Base-by-base conservation (phyloP, 1,140 invertebrate species). In the Diplogasteroides magnus region DNA sequence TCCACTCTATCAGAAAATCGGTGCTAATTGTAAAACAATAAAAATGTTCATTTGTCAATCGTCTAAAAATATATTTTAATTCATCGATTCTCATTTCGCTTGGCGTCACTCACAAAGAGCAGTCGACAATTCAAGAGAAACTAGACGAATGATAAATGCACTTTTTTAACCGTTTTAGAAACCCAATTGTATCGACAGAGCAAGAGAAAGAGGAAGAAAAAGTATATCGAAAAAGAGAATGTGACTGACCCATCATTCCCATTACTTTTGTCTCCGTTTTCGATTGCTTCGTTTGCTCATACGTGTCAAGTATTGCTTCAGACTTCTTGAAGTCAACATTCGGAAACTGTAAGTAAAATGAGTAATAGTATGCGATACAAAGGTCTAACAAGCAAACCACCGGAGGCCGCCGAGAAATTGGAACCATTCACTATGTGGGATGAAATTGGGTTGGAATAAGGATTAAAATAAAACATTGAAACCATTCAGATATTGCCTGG, bases 281-380 rank as follows among this genome's bases (percentile, higher is more conserved):
- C n/a, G 6, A n/a, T 31, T 81, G 68, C 2, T 67, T 71, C 26
- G 70, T 66, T 26, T 72, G 68, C 60, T 81, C 81, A 37, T 68
- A 81, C 19, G 77, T 76, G n/a, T 77, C 73, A 37, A 81, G 75
- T 32, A 81, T 77, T 15, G 73, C 64, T 61, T 81, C 74, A 11
- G 73, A 76, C 65, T 81, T 81, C 28, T 76, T 81, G 26, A 63
- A 29, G 59, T 81, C 81, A 25, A 81, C 29, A 19, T 72, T 61
- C 23, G 74, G 63, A 63, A 81, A 81, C 76, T 83, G 62, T 63
- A 80, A 72, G 2, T 31, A 37, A 32, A 67, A 27, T n/a, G n/a
- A n/a, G n/a, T n/a, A n/a, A n/a, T n/a, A n/a, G n/a, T n/a, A n/a
- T n/a, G n/a, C n/a, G n/a, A n/a, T n/a, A n/a, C n/a, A n/a, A n/a